phyloP scores from a whole-genome alignment of 2,113 vertebrate genomes.

The Halichoerus grypus region DNA sequence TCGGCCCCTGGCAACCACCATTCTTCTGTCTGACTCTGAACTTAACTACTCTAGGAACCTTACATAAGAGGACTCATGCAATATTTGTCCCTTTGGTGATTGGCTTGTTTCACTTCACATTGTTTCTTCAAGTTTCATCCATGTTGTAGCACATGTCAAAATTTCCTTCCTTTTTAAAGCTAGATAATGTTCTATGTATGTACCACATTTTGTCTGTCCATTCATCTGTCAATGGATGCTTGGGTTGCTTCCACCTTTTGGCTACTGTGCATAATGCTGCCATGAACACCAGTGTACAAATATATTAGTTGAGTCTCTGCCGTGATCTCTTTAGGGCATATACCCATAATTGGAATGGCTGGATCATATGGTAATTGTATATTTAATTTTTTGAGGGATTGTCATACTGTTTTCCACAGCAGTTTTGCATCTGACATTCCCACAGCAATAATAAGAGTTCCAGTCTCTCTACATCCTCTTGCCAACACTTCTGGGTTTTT shows the following conservation, averaged over 20 bases:
- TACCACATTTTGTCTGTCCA: background rate
- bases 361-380: background rate
- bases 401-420: background rate
- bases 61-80: background rate
- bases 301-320: background rate
- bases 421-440: background rate
- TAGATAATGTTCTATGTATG: too few species aligned
- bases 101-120: background rate
- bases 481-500: background rate
- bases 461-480: background rate
- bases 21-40: background rate
- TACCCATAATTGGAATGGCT: background rate
- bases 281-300: fast-evolving
- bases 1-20: background rate
- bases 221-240: background rate
- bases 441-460: background rate
- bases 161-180: background rate
- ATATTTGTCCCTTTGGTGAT: background rate
- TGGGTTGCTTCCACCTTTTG: background rate
- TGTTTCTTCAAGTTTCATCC: background rate
- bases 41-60: background rate
- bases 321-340: background rate
- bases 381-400: background rate
- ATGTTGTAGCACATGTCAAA: background rate
- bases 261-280: background rate